phyloP scores from a whole-genome alignment of 2,113 vertebrate species.

The Ploceus nigricollis region DNA sequence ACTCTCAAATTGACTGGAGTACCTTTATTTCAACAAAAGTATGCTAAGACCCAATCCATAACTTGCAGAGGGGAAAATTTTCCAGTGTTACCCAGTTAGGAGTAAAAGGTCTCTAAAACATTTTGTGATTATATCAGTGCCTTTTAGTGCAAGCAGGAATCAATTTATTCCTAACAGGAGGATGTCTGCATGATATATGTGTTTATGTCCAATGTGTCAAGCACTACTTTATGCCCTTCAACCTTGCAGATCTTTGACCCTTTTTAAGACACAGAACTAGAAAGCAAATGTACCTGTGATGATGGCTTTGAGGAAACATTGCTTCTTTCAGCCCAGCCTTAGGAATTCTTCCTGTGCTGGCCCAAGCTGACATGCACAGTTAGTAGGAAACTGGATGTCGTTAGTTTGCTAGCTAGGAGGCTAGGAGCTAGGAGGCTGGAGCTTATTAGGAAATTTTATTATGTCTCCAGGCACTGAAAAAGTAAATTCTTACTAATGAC shows the following conservation, averaged over 20 bases:
- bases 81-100: background rate
- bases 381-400: background rate
- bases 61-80: background rate
- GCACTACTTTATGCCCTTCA: background rate
- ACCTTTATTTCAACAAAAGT: background rate
- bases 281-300: background rate
- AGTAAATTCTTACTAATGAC: background rate
- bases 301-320: background rate
- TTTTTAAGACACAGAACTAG: background rate
- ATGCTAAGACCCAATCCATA: background rate
- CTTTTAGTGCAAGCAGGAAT: background rate
- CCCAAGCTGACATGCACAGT: background rate
- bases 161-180: background rate
- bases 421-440: background rate
- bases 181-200: background rate
- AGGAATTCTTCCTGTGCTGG: background rate
- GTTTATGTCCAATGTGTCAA: background rate
- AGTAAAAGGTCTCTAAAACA: background rate
- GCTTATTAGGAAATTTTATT: background rate
- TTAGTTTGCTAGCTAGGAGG: background rate
- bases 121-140: background rate
- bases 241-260: background rate
- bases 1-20: background rate
- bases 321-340: background rate
- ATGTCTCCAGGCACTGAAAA: background rate